Conservation (phyloP, 1,140 invertebrate species). For the Cheumatopsyche charites region DNA sequence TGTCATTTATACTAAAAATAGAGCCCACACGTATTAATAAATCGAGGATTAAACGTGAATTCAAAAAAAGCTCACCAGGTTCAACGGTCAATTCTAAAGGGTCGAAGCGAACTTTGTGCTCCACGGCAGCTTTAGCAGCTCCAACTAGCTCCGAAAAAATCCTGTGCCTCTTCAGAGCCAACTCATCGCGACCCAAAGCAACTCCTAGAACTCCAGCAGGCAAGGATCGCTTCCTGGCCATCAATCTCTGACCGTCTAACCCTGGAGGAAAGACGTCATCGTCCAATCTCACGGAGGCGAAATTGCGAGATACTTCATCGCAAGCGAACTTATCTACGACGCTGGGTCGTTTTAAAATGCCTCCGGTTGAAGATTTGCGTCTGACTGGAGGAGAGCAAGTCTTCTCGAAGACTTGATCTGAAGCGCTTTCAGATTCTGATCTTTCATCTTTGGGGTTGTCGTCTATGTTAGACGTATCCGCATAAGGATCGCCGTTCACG, state of each 20-base stretch:
- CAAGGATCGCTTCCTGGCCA: constrained; percentile 48
- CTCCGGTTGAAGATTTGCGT: constrained; percentile 55
- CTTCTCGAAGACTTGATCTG: constrained; percentile 50
- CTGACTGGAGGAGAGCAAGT: constrained; percentile 50
- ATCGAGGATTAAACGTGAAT: neutral
- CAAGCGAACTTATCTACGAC: constrained; percentile 50
- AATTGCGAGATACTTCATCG: constrained; percentile 49
- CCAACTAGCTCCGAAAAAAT: constrained; percentile 78
- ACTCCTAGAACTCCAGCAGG: constrained; percentile 51
- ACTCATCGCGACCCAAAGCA: constrained; percentile 73
- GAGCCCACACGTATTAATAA: too few relatives aligned
- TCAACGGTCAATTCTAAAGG: constrained; percentile 72
- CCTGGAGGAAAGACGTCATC: constrained; percentile 57
- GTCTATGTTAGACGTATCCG: neutral
- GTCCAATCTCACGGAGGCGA: constrained; percentile 52
- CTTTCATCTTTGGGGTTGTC: neutral
- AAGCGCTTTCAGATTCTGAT: constrained; percentile 23
- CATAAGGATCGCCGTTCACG: neutral
- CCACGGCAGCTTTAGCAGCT: constrained; percentile 71
- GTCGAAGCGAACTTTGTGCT: constrained; percentile 76
- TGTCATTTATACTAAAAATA: too few relatives aligned
- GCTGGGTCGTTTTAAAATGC: constrained; percentile 59
- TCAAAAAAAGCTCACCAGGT: constrained; percentile 37
- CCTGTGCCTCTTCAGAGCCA: constrained; percentile 74
- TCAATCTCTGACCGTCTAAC: constrained; percentile 25